Percentiles rank a stretch among this genome's conserved stretches.
Conservation (phyloP, 2,888 invertebrate genomes). For the Charanyca ferruginea region DNA sequence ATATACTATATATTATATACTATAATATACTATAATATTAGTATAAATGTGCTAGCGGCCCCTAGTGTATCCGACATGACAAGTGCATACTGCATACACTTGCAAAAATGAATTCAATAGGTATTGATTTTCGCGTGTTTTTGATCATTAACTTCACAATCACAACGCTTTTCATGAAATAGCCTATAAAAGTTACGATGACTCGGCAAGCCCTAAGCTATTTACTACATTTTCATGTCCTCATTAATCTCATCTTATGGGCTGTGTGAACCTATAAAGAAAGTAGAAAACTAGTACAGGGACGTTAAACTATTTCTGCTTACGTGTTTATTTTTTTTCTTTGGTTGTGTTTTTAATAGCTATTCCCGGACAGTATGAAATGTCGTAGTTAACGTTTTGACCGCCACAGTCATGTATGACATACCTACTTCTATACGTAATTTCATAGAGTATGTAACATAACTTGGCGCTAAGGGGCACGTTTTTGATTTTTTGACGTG, state of each 20-base stretch:
- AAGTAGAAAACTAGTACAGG: constrained; percentile 42
- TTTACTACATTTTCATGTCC: constrained; percentile 40
- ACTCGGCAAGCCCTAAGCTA: not conserved
- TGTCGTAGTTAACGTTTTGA: not conserved
- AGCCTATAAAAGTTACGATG: constrained; percentile 24
- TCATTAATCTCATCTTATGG: constrained; percentile 35
- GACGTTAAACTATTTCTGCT: constrained; percentile 38
- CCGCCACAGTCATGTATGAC: no score
- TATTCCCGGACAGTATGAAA: not conserved
- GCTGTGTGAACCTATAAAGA: constrained; percentile 40
- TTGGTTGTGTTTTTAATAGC: constrained; percentile 1
- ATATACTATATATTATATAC: no score
- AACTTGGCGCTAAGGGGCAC: no score
- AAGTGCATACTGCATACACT: not conserved
- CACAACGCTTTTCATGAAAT: constrained; percentile 19
- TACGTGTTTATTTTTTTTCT: constrained; percentile 21
- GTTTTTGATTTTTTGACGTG: no score
- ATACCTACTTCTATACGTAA: no score
- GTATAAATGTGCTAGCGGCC: no score
- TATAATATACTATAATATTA: no score
- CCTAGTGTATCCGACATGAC: not conserved
- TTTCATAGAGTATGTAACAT: no score
- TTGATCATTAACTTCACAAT: constrained; percentile 5
- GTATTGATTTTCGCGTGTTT: not conserved
- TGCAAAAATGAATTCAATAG: not conserved